phyloP scores from a whole-genome alignment of 2,888 invertebrate species.

The Erpobdella octoculata region DNA sequence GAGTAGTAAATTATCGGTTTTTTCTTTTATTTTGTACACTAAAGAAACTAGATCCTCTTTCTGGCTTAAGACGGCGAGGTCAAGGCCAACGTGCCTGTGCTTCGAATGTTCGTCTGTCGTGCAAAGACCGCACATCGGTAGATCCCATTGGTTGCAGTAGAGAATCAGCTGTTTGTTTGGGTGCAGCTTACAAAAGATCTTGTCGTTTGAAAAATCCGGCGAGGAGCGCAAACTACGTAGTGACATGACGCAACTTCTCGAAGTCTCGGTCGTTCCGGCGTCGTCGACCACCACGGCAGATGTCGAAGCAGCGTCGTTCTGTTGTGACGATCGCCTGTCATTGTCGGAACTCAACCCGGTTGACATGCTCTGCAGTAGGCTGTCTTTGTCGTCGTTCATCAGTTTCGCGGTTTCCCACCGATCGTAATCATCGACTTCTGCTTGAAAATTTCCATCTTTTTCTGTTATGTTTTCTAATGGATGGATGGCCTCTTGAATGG shows the following conservation, averaged over 20 bases:
- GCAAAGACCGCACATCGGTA: conserved; percentile 2
- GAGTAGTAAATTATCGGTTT: background rate
- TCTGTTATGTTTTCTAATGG: background rate
- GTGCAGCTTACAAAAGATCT: conserved; percentile 5
- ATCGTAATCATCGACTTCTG: background rate
- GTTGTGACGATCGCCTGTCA: too few species aligned
- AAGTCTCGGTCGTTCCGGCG: background rate
- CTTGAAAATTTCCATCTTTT: background rate
- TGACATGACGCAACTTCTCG: conserved; percentile 14
- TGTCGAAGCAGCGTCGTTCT: background rate
- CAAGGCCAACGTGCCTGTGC: conserved; percentile 12
- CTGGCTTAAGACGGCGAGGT: conserved; percentile 8
- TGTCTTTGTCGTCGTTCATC: background rate
- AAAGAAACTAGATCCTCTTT: conserved; percentile 8
- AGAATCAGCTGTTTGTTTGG: background rate
- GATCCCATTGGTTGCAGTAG: conserved; percentile 14
- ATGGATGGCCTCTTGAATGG: background rate
- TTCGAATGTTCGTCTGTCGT: background rate
- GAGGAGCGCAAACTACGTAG: conserved; percentile 23
- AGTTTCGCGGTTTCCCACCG: too few species aligned
- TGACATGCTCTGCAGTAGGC: background rate
- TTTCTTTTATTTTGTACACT: background rate
- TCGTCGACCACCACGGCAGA: background rate
- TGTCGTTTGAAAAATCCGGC: conserved; percentile 12
- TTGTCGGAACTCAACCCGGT: background rate